A percentile compares a stretch with the other conserved stretches of the same genome.
Conservation (phyloP, 2,888 invertebrate genomes). For the Trisateles emortualis region DNA sequence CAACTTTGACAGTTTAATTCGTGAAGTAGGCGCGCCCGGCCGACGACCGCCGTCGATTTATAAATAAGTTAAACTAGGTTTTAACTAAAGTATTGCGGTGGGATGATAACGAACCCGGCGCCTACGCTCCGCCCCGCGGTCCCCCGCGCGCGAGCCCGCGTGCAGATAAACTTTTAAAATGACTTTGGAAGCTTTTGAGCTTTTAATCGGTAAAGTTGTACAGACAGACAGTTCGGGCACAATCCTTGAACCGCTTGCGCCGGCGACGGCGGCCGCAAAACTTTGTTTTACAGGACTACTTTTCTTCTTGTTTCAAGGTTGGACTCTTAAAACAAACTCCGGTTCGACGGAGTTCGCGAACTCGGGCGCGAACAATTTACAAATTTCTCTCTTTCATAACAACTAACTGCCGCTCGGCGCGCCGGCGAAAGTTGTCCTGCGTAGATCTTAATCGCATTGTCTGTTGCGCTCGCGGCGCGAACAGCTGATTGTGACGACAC, state of each 20-base stretch:
- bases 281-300: conserved; percentile 88
- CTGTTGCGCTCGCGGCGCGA: conserved; percentile 85
- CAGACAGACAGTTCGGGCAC: conserved; percentile 87
- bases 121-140: conserved; percentile 69
- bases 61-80: conserved; percentile 85
- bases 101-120: conserved; percentile 79
- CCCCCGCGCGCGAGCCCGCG: conserved; percentile 71
- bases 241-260: conserved; percentile 88
- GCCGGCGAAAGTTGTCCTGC: conserved; percentile 87
- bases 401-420: conserved; percentile 87
- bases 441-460: conserved; percentile 88
- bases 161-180: conserved; percentile 88
- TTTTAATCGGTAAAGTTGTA: conserved; percentile 88
- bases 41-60: conserved; percentile 77
- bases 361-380: conserved; percentile 88
- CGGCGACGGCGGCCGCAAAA: conserved; percentile 88
- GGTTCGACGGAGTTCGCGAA: conserved; percentile 87
- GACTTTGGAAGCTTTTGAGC: conserved; percentile 88
- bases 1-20: conserved; percentile 81
- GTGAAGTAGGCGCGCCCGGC: conserved; percentile 61
- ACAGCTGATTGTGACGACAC: conserved; percentile 84
- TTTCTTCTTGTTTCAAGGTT: conserved; percentile 88
- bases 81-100: conserved; percentile 81
- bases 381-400: conserved; percentile 88
- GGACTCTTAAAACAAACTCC: conserved; percentile 88